Evolutionary conservation across 2,113 vertebrate species (phyloP).

Genomic region (Ceyx margarethae): DNA sequence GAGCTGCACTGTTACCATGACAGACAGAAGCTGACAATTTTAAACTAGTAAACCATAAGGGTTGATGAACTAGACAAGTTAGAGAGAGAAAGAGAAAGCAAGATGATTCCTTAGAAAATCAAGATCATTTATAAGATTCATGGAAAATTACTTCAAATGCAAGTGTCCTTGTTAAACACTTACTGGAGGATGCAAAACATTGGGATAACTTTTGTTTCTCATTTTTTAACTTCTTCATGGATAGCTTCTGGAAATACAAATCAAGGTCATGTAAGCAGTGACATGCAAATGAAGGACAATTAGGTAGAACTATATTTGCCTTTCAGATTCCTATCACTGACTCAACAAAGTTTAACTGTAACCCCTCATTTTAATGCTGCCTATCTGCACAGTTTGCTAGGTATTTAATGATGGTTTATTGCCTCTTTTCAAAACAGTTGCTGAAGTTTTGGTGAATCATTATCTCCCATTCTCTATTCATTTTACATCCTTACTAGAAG

Average conservation of each 20-base stretch:
- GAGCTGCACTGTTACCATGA: background rate
- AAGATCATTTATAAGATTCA: background rate
- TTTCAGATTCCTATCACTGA: background rate
- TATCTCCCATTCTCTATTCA: background rate
- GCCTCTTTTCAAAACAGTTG: background rate
- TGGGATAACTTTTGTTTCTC: background rate
- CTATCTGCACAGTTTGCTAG: background rate
- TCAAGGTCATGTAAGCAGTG: background rate
- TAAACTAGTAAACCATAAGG: background rate
- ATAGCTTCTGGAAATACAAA: background rate
- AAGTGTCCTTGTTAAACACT: background rate
- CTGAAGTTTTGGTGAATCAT: background rate
- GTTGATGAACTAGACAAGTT: background rate
- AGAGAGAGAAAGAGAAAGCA: background rate
- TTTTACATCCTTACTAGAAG: background rate
- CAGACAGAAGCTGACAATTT: background rate
- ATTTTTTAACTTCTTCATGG: background rate
- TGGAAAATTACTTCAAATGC: background rate
- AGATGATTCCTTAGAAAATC: background rate
- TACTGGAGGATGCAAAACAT: background rate
- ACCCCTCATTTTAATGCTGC: background rate
- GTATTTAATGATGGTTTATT: background rate
- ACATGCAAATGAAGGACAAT: background rate
- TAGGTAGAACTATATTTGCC: background rate
- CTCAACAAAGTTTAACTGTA: background rate